phyloP scores from a whole-genome alignment of 2,888 invertebrate genomes.

The Macropis europaea region DNA sequence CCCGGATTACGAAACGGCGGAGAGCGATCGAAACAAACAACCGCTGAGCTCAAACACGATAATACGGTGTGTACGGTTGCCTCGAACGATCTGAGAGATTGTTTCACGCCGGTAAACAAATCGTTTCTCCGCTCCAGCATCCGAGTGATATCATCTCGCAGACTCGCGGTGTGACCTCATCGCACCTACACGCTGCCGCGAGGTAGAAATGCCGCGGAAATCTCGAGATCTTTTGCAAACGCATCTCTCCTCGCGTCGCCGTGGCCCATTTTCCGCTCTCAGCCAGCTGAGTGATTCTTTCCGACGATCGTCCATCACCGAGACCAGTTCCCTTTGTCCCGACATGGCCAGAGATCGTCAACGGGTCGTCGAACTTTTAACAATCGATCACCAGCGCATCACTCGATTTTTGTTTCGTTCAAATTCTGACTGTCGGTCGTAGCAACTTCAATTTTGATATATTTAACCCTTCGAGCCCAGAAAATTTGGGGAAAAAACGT shows the following conservation, averaged over 20 bases:
- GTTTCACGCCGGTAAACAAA: constrained; percentile 46
- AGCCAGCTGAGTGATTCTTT: constrained; percentile 2
- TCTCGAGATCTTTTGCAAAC: constrained; percentile 25
- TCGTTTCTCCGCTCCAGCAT: constrained; percentile 30
- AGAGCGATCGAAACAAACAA: no score
- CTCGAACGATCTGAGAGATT: constrained; percentile 7
- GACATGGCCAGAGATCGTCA: no score
- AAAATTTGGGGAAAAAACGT: no score
- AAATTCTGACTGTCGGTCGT: no score
- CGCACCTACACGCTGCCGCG: constrained; percentile 49
- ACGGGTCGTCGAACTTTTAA: no score
- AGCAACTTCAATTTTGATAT: no score
- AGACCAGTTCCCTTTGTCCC: neutral
- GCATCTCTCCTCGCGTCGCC: constrained; percentile 7
- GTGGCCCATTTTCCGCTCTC: neutral
- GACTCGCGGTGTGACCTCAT: constrained; percentile 58
- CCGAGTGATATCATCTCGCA: constrained; percentile 57
- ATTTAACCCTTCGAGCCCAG: no score
- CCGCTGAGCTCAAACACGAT: no score
- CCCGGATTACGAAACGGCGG: no score
- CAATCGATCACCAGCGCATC: no score
- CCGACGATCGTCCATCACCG: constrained; percentile 11
- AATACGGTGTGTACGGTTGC: neutral
- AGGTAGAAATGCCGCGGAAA: constrained; percentile 38
- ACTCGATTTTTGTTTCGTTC: no score